Conservation (phyloP, 2,888 invertebrate genomes). For the Drosophila peninsularis region DNA sequence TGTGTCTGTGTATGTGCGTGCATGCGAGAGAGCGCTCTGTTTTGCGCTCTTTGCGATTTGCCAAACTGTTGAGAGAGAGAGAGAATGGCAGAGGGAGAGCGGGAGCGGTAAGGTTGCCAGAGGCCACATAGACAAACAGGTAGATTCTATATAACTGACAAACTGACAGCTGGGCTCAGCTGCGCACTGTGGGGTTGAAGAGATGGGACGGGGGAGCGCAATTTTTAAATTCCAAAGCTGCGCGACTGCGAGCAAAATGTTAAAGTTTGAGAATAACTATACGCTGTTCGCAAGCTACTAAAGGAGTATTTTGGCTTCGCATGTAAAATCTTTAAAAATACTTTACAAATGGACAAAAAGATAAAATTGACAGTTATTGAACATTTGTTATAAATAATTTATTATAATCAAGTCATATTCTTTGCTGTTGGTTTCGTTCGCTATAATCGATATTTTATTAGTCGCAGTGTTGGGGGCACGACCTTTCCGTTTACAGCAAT, state of each 20-base stretch:
- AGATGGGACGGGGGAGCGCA: constrained; percentile 39
- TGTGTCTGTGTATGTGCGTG: not conserved
- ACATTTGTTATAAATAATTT: not conserved
- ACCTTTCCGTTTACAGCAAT: not conserved
- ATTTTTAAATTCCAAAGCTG: constrained; percentile 74
- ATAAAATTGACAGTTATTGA: not conserved
- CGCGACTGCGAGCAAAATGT: constrained; percentile 71
- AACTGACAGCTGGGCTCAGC: constrained; percentile 20
- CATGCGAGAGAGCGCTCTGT: constrained; percentile 3
- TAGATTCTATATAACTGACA: constrained; percentile 37
- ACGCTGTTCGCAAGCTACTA: not conserved
- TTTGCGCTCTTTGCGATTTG: constrained; percentile 27
- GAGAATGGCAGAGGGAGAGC: constrained; percentile 10
- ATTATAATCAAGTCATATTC: not conserved
- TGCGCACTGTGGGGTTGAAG: constrained; percentile 4
- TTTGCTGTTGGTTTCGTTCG: not conserved
- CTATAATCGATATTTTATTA: not conserved
- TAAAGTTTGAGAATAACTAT: constrained; percentile 76
- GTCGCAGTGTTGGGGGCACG: not conserved
- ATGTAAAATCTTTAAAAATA: not conserved
- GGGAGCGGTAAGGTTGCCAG: constrained; percentile 10
- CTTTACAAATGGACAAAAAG: too few relatives aligned
- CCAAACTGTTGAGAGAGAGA: constrained; percentile 36
- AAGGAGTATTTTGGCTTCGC: not conserved
- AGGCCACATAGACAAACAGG: constrained; percentile 55